Percentiles rank a stretch among this genome's conserved stretches.
These are phyloP conservation scores for Melipona quadrifasciata DNA, from an alignment of 1,140 invertebrate species.

Conservation along the genomic window DNA sequence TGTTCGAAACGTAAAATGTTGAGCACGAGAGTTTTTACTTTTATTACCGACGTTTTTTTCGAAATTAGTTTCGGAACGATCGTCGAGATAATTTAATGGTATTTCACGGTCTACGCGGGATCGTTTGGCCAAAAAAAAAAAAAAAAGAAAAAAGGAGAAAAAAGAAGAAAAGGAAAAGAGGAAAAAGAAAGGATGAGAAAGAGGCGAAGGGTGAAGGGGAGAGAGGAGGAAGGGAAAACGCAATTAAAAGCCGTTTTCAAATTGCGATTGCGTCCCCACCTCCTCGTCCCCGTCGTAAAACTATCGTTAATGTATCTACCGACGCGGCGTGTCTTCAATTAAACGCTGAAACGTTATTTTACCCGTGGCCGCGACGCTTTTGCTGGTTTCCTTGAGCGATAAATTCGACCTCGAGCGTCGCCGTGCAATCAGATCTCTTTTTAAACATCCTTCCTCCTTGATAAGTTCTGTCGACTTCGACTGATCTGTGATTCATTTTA, in stretches of 20 bases:
- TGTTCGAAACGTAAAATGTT: conserved; percentile 39
- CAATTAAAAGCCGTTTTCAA: conserved; percentile 33
- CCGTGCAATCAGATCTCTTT: neutral
- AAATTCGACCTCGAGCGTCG: neutral
- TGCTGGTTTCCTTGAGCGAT: neutral
- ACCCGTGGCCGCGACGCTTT: neutral
- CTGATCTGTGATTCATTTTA: neutral
- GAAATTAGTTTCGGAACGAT: conserved; percentile 44
- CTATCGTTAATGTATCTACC: conserved; percentile 19
- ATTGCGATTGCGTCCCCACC: conserved; percentile 6
- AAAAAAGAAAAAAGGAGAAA: neutral
- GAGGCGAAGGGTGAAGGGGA: neutral
- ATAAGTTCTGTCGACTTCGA: neutral
- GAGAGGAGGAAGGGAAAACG: conserved; percentile 11
- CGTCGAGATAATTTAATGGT: conserved; percentile 44
- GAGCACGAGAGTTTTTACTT: conserved; percentile 39
- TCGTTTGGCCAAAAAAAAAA: neutral
- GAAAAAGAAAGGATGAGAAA: too few relatives aligned
- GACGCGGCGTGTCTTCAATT: neutral
- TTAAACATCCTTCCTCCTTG: conserved; percentile 27
- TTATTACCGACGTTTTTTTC: conserved; percentile 39
- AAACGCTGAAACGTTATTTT: conserved; percentile 12
- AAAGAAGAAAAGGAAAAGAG: neutral
- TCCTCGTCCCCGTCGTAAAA: neutral
- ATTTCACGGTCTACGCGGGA: conserved; percentile 21